phyloP scores from a whole-genome alignment of 1,140 invertebrate species.

The Manduca sexta region DNA sequence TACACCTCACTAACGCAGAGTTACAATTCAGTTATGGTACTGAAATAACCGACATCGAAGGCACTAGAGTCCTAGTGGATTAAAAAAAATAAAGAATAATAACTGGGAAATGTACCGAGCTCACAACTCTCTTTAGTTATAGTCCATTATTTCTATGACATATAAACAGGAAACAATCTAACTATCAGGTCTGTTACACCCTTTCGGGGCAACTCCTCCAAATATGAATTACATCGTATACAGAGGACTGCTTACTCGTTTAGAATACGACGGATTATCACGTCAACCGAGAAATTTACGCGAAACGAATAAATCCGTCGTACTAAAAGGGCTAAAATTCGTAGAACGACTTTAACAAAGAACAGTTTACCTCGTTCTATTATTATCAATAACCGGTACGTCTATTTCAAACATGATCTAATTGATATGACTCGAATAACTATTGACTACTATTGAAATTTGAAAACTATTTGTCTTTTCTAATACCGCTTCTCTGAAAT shows the following conservation, averaged over 20 bases:
- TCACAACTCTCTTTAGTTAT: too few species aligned
- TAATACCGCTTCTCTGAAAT: conserved; percentile 18
- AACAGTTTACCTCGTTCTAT: neutral
- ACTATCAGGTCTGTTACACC: too few species aligned
- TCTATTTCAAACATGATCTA: conserved; percentile 26
- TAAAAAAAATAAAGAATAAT: conserved; percentile 10
- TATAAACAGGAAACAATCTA: too few species aligned
- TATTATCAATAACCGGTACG: conserved; percentile 7
- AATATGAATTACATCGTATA: too few species aligned
- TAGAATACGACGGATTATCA: too few species aligned
- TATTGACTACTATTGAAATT: conserved; percentile 56
- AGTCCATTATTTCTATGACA: too few species aligned
- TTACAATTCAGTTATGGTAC: conserved; percentile 25
- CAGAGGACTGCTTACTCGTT: too few species aligned
- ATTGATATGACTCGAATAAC: conserved; percentile 51
- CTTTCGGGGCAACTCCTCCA: too few species aligned
- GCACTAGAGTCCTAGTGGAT: conserved; percentile 61
- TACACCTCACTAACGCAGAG: conserved; percentile 63
- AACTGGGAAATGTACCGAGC: too few species aligned
- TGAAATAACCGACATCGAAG: conserved; percentile 41
- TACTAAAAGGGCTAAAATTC: neutral
- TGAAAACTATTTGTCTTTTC: conserved; percentile 43
- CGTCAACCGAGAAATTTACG: too few species aligned
- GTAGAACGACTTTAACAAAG: neutral
- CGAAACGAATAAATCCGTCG: too few species aligned